Evolutionary conservation across 2,113 vertebrate species (phyloP), one percentile per base, ranked within the genome.

Genomic region (Indri indri): DNA sequence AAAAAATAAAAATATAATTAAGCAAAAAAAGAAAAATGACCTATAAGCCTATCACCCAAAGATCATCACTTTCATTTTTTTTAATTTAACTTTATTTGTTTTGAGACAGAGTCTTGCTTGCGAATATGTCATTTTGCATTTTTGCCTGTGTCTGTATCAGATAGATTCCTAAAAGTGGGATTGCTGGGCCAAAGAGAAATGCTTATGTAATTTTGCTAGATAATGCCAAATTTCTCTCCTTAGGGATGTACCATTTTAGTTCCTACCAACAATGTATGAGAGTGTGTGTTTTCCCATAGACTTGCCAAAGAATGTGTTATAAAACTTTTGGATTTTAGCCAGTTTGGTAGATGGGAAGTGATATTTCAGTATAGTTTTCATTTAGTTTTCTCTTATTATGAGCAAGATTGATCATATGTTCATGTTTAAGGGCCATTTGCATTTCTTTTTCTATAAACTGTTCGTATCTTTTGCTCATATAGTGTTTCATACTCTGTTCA

Each of bases 221-320:
- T 95, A 42, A 25, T 88, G 59, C 84, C 90, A 88, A 76, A 50
- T 92, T 88, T 92, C 59, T 88, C 20, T 88, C 61, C 61, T 74
- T 91, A 40, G 66, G 57, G 47, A 88, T 66, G 34, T 83, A 77
- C 70, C 80, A 70, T 80, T 80, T 93, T 90, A 80, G 37, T 90
- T 65, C 54, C 66, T 80, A n/a, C 87, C 65, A 96, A 59, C 47
- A 65, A 30, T 94, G 73, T 66, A 68, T 50, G 82, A 94, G 50
- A 85, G 42, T 79, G 68, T 81, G 18, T 88, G 25, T 83, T 95
- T 93, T 45, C 17, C 16, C 61, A 50, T 68, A 93, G 61, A 80
- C 77, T 82, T 94, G 86, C 66, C 57, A 93, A 47, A 68, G 32
- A 25, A 92, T 88, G 90, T 92, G 90, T 95, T 95, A 82, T 50